Conservation (phyloP, 2,113 vertebrate species). For the Vulpes ferrilata region DNA sequence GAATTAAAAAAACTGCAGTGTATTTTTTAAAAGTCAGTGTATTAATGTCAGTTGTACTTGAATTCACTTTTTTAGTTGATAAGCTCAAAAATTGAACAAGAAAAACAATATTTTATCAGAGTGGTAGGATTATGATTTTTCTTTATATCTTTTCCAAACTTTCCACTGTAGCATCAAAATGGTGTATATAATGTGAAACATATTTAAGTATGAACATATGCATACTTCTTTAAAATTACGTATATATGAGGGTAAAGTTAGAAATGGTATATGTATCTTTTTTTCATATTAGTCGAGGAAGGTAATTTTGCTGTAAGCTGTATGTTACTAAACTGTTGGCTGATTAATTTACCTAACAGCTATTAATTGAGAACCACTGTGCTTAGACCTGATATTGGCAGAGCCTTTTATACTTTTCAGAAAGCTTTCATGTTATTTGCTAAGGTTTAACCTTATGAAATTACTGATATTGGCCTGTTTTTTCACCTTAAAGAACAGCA, state of each 20-base stretch:
- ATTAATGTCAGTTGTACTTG: conserved; percentile 13
- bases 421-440: neutral
- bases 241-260: conserved; percentile 47
- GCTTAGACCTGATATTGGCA: neutral
- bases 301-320: conserved; percentile 31
- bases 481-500: neutral
- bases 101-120: conserved; percentile 30
- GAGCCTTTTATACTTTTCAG: conserved; percentile 41
- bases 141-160: conserved; percentile 1
- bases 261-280: neutral
- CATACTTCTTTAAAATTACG: conserved; percentile 31
- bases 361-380: neutral
- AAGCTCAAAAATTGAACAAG: conserved; percentile 15
- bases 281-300: neutral
- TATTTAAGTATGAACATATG: neutral
- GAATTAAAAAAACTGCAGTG: neutral
- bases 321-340: conserved; percentile 28
- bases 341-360: neutral
- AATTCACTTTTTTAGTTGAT: conserved; percentile 22
- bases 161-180: neutral
- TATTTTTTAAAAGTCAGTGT: neutral
- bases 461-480: neutral
- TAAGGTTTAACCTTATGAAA: conserved; percentile 43
- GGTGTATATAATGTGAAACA: neutral
- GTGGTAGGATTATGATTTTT: conserved; percentile 1